Evolutionary conservation across 2,113 vertebrate species (phyloP).

Genomic region (Maccullochella peelii): DNA sequence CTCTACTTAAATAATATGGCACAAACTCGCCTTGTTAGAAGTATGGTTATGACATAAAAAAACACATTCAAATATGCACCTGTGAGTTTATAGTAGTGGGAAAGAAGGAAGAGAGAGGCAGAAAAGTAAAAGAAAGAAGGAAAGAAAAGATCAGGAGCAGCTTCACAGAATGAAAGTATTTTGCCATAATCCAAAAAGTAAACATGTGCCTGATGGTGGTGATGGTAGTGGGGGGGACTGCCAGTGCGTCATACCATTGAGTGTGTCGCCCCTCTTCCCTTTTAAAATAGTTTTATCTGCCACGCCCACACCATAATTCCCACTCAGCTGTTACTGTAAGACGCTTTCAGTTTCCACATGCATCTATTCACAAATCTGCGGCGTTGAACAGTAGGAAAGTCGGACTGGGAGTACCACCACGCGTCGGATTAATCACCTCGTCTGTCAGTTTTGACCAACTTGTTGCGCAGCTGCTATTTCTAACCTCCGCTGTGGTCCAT

Average conservation of each 20-base stretch:
- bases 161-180: constrained; percentile 8
- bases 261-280: constrained; percentile 45
- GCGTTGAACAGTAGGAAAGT: neutral
- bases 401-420: neutral
- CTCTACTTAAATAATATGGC: neutral
- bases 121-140: neutral
- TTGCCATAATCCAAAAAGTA: constrained; percentile 51
- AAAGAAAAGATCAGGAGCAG: neutral
- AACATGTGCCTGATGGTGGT: constrained; percentile 52
- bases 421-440: constrained; percentile 15
- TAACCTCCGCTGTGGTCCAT: constrained; percentile 33
- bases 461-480: constrained; percentile 86
- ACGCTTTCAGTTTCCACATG: constrained; percentile 43
- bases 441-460: constrained; percentile 59
- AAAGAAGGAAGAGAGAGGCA: neutral
- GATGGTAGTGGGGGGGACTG: too few species aligned
- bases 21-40: neutral
- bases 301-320: constrained; percentile 70
- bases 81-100: neutral
- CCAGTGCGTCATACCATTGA: constrained; percentile 54
- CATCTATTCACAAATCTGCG: constrained; percentile 31
- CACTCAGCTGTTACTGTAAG: constrained; percentile 71
- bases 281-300: constrained; percentile 64
- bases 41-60: neutral
- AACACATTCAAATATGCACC: neutral